A percentile compares a stretch with the other conserved stretches of the same genome.
Evolutionary conservation across 2,113 vertebrate species (phyloP).

Genomic region (Pantherophis guttatus): DNA sequence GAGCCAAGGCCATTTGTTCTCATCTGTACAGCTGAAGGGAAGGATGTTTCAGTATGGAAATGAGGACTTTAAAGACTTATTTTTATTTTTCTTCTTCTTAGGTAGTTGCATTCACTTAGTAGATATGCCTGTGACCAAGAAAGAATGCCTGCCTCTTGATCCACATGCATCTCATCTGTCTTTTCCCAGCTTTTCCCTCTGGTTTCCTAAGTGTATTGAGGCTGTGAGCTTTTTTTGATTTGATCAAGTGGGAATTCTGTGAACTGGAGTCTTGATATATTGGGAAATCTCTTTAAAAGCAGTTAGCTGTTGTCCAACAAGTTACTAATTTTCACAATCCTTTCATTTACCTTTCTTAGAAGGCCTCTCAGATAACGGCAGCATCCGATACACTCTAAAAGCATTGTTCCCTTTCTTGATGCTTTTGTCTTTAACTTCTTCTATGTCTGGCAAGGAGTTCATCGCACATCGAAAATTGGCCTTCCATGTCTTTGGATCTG

Average conservation of each 20-base stretch:
- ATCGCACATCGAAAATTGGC: conserved; percentile 89
- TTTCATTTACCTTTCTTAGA: conserved; percentile 84
- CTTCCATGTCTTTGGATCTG: conserved; percentile 90
- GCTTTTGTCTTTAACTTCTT: conserved; percentile 89
- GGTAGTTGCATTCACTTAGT: background rate
- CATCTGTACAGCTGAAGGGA: background rate
- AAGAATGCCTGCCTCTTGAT: background rate
- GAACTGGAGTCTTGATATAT: background rate
- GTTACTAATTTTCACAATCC: background rate
- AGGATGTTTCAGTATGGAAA: background rate
- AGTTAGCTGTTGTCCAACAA: background rate
- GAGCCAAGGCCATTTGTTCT: background rate
- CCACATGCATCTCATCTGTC: background rate
- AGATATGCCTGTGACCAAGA: background rate
- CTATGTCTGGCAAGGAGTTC: conserved; percentile 89
- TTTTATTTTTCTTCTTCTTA: background rate
- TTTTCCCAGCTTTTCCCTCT: background rate
- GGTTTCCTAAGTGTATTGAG: background rate
- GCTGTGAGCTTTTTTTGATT: background rate
- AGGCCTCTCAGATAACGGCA: conserved; percentile 84
- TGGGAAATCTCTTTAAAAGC: rapidly evolving
- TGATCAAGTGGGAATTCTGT: background rate
- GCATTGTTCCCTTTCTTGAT: conserved; percentile 98
- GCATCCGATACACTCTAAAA: conserved; percentile 95
- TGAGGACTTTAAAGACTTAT: background rate